A percentile compares a stretch with the other conserved stretches of the same genome.
Evolutionary conservation across 1,140 invertebrate genomes (phyloP).

Genomic region (Arctopsyche grandis): DNA sequence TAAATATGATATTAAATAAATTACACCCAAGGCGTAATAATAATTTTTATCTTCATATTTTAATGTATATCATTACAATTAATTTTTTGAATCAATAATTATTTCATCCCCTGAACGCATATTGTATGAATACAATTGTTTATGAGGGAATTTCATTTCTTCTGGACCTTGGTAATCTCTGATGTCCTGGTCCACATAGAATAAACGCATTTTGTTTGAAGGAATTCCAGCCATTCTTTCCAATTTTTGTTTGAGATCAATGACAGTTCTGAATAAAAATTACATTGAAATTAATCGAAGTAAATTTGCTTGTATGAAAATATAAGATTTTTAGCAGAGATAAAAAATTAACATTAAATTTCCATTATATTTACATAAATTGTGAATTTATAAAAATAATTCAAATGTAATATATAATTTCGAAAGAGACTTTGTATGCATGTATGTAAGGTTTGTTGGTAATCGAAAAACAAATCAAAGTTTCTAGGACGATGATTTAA

Average conservation of each 20-base stretch:
- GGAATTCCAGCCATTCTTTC: slow-evolving; percentile 83
- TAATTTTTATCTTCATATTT: neutral
- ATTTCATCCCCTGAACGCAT: slow-evolving; percentile 91
- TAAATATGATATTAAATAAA: neutral
- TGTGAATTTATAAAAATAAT: neutral
- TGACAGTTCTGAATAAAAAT: slow-evolving; percentile 69
- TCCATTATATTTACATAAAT: slow-evolving; percentile 10
- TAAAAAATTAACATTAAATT: no score
- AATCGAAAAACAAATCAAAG: no score
- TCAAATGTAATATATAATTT: no score
- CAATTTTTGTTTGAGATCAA: slow-evolving; percentile 81
- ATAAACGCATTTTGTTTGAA: slow-evolving; percentile 84
- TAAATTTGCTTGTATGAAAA: no score
- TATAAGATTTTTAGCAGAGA: no score
- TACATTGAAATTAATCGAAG: neutral
- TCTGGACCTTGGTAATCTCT: slow-evolving; percentile 80
- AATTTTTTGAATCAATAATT: slow-evolving; percentile 80
- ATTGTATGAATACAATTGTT: slow-evolving; percentile 91
- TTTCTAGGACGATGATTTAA: no score
- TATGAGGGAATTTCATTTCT: slow-evolving; percentile 87
- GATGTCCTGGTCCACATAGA: slow-evolving; percentile 83
- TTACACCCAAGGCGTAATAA: neutral
- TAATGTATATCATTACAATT: neutral
- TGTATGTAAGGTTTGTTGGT: no score
- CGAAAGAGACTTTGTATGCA: no score